Percentiles rank a stretch among this genome's conserved stretches.
These are phyloP conservation scores for Orthonyx spaldingii DNA, from an alignment of 2,113 vertebrate species.

Conservation along the genomic window DNA sequence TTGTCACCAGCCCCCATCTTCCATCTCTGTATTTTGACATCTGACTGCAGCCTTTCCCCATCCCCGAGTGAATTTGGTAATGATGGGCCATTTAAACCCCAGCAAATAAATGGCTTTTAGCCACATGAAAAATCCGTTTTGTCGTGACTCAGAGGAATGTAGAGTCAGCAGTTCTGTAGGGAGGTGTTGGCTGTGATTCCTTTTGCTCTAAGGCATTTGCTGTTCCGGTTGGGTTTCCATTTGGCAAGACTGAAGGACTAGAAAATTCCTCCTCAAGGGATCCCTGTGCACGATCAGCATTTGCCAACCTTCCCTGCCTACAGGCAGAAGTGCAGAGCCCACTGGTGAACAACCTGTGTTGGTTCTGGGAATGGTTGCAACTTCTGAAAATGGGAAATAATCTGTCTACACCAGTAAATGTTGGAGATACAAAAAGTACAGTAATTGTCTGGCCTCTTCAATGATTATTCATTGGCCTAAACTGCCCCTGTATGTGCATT, in stretches of 20 bases:
- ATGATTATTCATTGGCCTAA: neutral
- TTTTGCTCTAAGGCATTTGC: neutral
- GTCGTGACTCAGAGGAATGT: neutral
- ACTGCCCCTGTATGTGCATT: accelerated
- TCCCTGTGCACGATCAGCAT: neutral
- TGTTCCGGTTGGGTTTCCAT: neutral
- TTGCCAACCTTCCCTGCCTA: neutral
- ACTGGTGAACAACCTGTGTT: neutral
- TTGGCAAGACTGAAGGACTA: neutral
- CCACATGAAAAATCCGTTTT: neutral
- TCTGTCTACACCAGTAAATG: neutral
- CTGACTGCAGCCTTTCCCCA: neutral
- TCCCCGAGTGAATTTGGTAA: neutral
- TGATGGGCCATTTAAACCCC: neutral
- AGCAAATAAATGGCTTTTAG: neutral
- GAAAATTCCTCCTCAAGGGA: neutral
- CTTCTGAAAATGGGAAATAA: neutral
- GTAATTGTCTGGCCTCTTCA: neutral
- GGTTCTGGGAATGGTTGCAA: neutral
- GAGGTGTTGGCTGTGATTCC: neutral
- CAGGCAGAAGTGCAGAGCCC: neutral
- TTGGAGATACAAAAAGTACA: accelerated
- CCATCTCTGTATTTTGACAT: neutral
- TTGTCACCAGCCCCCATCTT: neutral
- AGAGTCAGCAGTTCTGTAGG: neutral